These are phyloP conservation scores for Anorthoa munda DNA, from an alignment of 2,888 invertebrate genomes.

Conservation along the genomic window DNA sequence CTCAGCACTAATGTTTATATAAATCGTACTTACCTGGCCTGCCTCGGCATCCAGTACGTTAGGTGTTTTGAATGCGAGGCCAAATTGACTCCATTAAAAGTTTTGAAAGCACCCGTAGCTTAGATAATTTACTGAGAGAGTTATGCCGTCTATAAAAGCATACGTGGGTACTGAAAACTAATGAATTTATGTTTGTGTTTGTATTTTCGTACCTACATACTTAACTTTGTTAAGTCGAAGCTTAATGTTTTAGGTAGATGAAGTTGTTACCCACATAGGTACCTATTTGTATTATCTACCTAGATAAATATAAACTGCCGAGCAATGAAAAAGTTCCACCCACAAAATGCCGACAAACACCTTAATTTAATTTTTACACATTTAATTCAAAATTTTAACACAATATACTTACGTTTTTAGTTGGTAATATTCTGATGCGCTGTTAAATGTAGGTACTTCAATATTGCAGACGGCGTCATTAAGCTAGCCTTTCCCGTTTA, in stretches of 20 bases:
- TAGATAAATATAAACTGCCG: no score
- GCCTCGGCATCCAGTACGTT: conserved; percentile 77
- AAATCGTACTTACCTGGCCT: conserved; percentile 83
- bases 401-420: no score
- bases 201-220: conserved; percentile 67
- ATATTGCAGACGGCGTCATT: no score
- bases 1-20: conserved; percentile 83
- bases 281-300: background rate
- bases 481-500: no score
- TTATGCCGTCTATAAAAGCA: conserved; percentile 87
- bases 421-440: no score
- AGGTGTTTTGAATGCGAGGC: conserved; percentile 88
- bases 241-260: conserved; percentile 61
- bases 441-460: no score
- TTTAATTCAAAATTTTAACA: no score
- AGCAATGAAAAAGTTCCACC: no score
- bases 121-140: conserved; percentile 89
- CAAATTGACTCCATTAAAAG: conserved; percentile 91
- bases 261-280: conserved; percentile 3
- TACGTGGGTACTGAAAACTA: conserved; percentile 84
- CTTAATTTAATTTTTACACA: no score
- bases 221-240: conserved; percentile 68
- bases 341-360: no score
- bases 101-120: conserved; percentile 89
- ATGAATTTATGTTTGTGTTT: conserved; percentile 84